phyloP scores from a whole-genome alignment of 2,888 invertebrate species.

The Rhagophthalmus giganteus region DNA sequence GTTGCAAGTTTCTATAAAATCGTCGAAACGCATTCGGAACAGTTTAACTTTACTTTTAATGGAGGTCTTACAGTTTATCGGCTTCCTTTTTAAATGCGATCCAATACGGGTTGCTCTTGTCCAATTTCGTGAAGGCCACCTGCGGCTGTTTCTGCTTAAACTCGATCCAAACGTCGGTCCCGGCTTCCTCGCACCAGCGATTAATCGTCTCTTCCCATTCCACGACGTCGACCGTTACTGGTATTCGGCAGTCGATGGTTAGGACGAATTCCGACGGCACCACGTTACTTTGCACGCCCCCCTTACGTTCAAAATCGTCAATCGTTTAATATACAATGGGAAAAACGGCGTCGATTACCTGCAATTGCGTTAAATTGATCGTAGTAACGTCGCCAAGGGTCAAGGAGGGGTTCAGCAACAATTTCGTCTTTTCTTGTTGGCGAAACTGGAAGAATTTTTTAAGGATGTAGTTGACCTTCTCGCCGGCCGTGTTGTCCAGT shows the following conservation, averaged over 20 bases:
- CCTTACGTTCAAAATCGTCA: not conserved
- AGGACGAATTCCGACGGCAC: too few species aligned
- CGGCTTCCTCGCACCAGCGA: too few species aligned
- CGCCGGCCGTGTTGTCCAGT: slow-evolving; percentile 78
- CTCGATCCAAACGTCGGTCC: too few species aligned
- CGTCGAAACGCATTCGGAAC: slow-evolving; percentile 66
- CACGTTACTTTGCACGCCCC: too few species aligned
- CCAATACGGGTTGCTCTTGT: too few species aligned
- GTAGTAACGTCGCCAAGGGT: slow-evolving; percentile 85
- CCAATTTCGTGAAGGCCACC: too few species aligned
- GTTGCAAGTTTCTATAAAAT: slow-evolving; percentile 64
- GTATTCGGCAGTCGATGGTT: too few species aligned
- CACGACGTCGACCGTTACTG: too few species aligned
- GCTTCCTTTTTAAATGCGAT: slow-evolving; percentile 41
- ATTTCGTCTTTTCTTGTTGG: slow-evolving; percentile 66
- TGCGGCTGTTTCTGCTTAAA: too few species aligned
- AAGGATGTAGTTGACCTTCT: slow-evolving; percentile 74
- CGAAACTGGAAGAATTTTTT: slow-evolving; percentile 74
- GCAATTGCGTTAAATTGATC: slow-evolving; percentile 77
- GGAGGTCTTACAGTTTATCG: slow-evolving; percentile 34
- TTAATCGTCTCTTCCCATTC: too few species aligned
- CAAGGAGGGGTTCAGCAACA: slow-evolving; percentile 66
- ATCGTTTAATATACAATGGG: too few species aligned
- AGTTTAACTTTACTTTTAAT: slow-evolving; percentile 61
- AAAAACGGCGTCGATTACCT: slow-evolving; percentile 57